Evolutionary conservation across 1,140 invertebrate species (phyloP).

Genomic region (Drosophila carrolli): DNA sequence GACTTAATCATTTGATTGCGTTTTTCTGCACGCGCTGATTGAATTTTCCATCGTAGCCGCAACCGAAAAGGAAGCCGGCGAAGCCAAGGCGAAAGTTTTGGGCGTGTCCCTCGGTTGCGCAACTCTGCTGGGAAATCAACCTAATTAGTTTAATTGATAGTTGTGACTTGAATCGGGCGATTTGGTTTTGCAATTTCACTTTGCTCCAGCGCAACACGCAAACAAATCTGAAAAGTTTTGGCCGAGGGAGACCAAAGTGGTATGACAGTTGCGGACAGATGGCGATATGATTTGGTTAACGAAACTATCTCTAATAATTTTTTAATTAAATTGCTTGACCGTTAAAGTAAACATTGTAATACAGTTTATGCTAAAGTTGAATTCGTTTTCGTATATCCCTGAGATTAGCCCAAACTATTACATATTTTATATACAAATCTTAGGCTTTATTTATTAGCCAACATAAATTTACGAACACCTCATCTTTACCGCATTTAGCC

Average conservation of each 20-base stretch:
- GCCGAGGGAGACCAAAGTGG: conserved; percentile 1
- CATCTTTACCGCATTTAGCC: conserved; percentile 10
- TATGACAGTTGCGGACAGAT: conserved; percentile 19
- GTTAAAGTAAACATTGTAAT: background rate
- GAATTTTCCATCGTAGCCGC: conserved; percentile 57
- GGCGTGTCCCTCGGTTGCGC: conserved; percentile 22
- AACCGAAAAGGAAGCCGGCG: conserved; percentile 12
- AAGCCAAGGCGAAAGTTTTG: conserved; percentile 51
- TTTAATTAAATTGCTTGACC: background rate
- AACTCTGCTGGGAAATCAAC: conserved; percentile 56
- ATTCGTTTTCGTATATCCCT: too few relatives aligned
- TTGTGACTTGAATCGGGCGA: conserved; percentile 42
- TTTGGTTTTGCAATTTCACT: conserved; percentile 29
- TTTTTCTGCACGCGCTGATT: conserved; percentile 78
- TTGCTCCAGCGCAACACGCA: conserved; percentile 19
- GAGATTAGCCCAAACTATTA: too few relatives aligned
- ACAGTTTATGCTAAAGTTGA: too few relatives aligned
- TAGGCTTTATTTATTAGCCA: background rate
- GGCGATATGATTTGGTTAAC: conserved; percentile 17
- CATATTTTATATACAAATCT: background rate
- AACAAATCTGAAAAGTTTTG: conserved; percentile 23
- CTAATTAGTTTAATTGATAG: conserved; percentile 83
- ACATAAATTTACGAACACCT: conserved; percentile 10
- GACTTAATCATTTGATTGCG: conserved; percentile 82
- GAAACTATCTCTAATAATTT: conserved; percentile 1